Evolutionary conservation across 2,888 invertebrate species (phyloP).

Genomic region (Biston betularia): DNA sequence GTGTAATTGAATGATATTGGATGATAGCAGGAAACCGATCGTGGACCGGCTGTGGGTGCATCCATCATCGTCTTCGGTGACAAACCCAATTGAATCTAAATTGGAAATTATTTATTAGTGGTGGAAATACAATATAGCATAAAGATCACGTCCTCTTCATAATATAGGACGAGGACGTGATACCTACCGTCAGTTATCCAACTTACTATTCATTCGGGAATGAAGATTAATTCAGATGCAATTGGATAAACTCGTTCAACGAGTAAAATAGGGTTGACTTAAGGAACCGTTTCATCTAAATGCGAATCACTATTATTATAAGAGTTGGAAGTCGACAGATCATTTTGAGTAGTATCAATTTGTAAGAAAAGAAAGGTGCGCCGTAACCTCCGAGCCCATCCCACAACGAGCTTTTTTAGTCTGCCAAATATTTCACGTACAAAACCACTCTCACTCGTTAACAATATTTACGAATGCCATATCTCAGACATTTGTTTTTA

Average conservation of each 20-base stretch:
- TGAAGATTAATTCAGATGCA: no score
- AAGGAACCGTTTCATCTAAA: no score
- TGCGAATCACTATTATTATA: no score
- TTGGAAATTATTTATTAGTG: constrained; percentile 55
- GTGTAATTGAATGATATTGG: constrained; percentile 81
- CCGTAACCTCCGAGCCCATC: background rate
- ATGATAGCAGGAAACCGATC: constrained; percentile 78
- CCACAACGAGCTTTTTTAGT: constrained; percentile 21
- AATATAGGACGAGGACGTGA: background rate
- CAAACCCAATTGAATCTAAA: constrained; percentile 69
- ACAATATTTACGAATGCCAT: constrained; percentile 47
- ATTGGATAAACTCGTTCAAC: no score
- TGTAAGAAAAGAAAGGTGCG: background rate
- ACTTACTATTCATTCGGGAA: no score
- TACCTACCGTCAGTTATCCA: no score
- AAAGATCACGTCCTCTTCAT: background rate
- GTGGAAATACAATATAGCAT: constrained; percentile 10
- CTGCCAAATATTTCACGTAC: constrained; percentile 34
- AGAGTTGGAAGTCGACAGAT: no score
- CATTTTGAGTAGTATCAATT: no score
- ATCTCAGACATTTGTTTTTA: constrained; percentile 51
- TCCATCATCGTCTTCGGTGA: constrained; percentile 73
- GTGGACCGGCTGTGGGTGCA: constrained; percentile 62
- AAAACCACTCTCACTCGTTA: constrained; percentile 44
- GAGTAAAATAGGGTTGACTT: no score